Conservation (phyloP, 2,888 invertebrate genomes). For the Drosophila fulvimacula region DNA sequence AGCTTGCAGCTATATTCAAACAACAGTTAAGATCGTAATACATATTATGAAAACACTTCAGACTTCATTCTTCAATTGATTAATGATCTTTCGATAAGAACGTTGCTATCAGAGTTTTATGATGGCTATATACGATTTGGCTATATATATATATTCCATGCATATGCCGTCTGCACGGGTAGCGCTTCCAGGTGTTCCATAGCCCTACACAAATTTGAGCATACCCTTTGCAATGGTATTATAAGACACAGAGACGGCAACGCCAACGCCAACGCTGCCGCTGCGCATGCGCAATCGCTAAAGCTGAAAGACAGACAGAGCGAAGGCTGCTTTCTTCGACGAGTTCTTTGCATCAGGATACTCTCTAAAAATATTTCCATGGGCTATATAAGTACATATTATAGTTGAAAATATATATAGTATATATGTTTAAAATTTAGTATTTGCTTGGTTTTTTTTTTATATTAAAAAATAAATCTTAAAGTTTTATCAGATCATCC, state of each 20-base stretch:
- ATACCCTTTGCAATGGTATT: neutral
- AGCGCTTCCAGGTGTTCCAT: neutral
- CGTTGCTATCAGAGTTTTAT: too few relatives aligned
- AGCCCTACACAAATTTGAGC: too few relatives aligned
- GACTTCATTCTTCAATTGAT: too few relatives aligned
- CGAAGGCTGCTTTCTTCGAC: constrained; percentile 21
- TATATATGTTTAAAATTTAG: neutral
- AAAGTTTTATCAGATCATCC: too few relatives aligned
- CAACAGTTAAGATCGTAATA: too few relatives aligned
- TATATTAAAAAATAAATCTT: too few relatives aligned
- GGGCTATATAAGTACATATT: neutral
- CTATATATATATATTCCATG: too few relatives aligned
- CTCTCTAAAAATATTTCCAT: constrained; percentile 1
- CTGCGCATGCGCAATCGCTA: constrained; percentile 49
- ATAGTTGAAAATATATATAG: neutral
- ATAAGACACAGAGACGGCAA: constrained; percentile 6
- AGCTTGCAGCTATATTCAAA: too few relatives aligned
- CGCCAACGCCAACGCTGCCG: constrained; percentile 36
- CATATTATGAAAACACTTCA: too few relatives aligned
- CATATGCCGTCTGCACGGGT: neutral
- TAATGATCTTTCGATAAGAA: too few relatives aligned
- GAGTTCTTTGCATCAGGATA: constrained; percentile 40
- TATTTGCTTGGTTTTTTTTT: too few relatives aligned
- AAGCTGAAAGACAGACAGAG: constrained; percentile 14
- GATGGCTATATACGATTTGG: too few relatives aligned